Evolutionary conservation across 2,797 vertebrate species (phyloP).

Genomic region (Enteromius unitaeniatus): DNA sequence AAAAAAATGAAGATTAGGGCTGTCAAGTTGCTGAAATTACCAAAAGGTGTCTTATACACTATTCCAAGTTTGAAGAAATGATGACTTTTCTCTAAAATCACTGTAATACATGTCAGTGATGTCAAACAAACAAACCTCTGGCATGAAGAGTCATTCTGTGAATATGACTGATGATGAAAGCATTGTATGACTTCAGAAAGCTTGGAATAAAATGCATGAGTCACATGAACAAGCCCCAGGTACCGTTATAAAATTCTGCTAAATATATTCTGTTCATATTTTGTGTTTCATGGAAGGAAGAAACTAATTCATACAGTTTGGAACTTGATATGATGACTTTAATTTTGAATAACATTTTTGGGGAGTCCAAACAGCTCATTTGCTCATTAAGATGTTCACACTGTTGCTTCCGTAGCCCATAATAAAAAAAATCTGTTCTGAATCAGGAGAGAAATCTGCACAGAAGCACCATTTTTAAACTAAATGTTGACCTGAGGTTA

Average conservation of each 20-base stretch:
- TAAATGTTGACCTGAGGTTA: background rate
- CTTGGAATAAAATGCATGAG: background rate
- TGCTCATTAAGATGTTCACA: background rate
- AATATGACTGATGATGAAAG: background rate
- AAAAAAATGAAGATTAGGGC: background rate
- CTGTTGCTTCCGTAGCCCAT: too few species aligned
- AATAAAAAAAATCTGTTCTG: too few species aligned
- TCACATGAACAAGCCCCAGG: background rate
- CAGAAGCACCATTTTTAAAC: background rate
- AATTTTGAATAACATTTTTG: background rate
- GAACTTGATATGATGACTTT: background rate
- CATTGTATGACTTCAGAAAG: background rate
- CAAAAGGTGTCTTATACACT: background rate
- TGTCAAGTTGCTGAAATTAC: background rate
- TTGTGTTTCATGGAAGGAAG: background rate
- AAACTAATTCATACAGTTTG: background rate
- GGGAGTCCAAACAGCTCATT: background rate
- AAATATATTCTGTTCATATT: background rate
- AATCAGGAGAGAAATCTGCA: too few species aligned
- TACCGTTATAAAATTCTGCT: background rate
- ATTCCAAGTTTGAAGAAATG: background rate
- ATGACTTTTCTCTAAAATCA: background rate
- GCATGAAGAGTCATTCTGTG: background rate
- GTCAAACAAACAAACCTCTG: background rate
- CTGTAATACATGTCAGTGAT: background rate